Evolutionary conservation across 2,888 invertebrate genomes (phyloP).

Genomic region (Perizoma flavofasciatum): DNA sequence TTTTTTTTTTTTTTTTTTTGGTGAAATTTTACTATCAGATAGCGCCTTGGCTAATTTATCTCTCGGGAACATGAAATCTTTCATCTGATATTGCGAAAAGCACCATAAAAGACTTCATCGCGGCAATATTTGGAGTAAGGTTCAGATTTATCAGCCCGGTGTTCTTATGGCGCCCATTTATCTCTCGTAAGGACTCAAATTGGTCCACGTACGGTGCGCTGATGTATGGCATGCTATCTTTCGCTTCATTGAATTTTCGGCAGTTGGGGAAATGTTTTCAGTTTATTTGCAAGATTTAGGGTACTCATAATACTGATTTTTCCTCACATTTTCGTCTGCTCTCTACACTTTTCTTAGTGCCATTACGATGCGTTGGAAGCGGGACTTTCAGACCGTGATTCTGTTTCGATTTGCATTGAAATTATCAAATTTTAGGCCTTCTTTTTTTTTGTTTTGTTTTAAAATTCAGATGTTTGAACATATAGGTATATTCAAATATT

Average conservation of each 20-base stretch:
- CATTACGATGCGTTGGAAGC: neutral
- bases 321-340: constrained; percentile 1
- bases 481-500: too few relatives aligned
- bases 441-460: neutral
- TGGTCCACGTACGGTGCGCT: constrained; percentile 30
- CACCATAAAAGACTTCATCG: constrained; percentile 16
- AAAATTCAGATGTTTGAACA: too few relatives aligned
- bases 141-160: constrained; percentile 18
- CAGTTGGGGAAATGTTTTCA: constrained; percentile 8
- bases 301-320: neutral
- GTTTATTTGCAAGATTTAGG: neutral
- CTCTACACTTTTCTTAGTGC: neutral
- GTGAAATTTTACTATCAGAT: too few relatives aligned
- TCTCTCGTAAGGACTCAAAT: constrained; percentile 12
- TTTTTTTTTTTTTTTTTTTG: too few relatives aligned
- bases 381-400: too few relatives aligned
- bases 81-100: constrained; percentile 6
- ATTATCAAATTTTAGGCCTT: neutral
- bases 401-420: too few relatives aligned
- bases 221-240: constrained; percentile 28
- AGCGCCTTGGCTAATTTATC: neutral
- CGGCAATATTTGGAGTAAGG: constrained; percentile 19
- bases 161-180: constrained; percentile 19
- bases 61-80: neutral
- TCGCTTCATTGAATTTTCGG: constrained; percentile 28